phyloP scores from a whole-genome alignment of 2,113 vertebrate genomes.

The Octodon degus region DNA sequence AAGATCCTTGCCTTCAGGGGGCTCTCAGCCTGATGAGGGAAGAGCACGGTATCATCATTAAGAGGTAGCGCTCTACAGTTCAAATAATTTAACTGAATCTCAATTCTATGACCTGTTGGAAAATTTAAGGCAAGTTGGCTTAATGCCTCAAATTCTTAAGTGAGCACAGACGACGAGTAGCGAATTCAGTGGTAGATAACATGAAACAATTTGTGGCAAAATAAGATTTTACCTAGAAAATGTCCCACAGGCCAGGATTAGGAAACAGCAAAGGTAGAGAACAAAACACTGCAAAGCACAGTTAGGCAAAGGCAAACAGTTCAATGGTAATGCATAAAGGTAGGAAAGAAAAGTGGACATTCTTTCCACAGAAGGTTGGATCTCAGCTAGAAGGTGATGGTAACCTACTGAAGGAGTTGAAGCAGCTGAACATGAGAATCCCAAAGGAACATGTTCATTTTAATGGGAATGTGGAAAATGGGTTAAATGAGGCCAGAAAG shows the following conservation, averaged over 20 bases:
- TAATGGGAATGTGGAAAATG: neutral
- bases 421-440: neutral
- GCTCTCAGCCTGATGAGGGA: neutral
- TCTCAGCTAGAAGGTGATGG: neutral
- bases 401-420: neutral
- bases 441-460: neutral
- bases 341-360: neutral
- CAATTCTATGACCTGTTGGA: neutral
- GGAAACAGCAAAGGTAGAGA: neutral
- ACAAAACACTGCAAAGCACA: neutral
- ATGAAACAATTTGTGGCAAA: neutral
- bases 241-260: neutral
- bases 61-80: neutral
- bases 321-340: neutral
- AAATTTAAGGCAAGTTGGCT: neutral
- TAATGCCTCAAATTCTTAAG: neutral
- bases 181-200: neutral
- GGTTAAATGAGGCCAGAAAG: neutral
- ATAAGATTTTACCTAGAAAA: neutral
- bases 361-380: neutral
- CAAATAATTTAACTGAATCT: neutral
- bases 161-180: neutral
- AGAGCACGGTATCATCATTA: neutral
- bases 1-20: neutral
- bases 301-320: neutral